These are phyloP conservation scores for Drusus annulatus DNA, from an alignment of 1,140 invertebrate species.

Conservation along the genomic window DNA sequence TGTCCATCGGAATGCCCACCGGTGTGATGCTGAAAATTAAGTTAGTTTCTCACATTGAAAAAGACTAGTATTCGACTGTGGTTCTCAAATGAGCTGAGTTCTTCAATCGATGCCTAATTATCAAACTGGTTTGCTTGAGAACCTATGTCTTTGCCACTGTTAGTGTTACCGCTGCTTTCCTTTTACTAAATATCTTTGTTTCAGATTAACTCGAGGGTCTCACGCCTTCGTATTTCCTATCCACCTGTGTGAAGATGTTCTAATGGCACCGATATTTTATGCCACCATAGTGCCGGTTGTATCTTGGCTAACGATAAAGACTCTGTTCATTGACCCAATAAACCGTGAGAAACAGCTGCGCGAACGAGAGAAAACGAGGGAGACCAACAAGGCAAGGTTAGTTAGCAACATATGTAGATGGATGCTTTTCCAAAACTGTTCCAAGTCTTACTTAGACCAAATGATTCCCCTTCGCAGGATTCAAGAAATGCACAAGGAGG, in stretches of 20 bases:
- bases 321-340: conserved; percentile 90
- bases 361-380: conserved; percentile 74
- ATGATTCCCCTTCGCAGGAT: conserved; percentile 70
- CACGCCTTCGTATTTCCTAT: conserved; percentile 94
- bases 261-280: conserved; percentile 93
- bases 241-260: conserved; percentile 90
- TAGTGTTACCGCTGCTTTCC: too few species aligned
- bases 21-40: conserved; percentile 92
- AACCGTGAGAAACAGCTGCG: conserved; percentile 82
- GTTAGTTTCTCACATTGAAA: conserved; percentile 75
- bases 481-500: conserved; percentile 85
- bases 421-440: neutral
- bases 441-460: neutral
- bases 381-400: conserved; percentile 56
- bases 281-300: conserved; percentile 90
- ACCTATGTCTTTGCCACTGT: too few species aligned
- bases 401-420: neutral
- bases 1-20: conserved; percentile 86
- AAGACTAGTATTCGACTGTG: too few species aligned
- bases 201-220: conserved; percentile 86
- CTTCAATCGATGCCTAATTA: too few species aligned
- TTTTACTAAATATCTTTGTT: neutral
- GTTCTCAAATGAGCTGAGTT: too few species aligned
- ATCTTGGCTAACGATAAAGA: conserved; percentile 86
- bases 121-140: too few species aligned